Conservation (phyloP, 2,113 vertebrate species). For the Saiga tatarica region DNA sequence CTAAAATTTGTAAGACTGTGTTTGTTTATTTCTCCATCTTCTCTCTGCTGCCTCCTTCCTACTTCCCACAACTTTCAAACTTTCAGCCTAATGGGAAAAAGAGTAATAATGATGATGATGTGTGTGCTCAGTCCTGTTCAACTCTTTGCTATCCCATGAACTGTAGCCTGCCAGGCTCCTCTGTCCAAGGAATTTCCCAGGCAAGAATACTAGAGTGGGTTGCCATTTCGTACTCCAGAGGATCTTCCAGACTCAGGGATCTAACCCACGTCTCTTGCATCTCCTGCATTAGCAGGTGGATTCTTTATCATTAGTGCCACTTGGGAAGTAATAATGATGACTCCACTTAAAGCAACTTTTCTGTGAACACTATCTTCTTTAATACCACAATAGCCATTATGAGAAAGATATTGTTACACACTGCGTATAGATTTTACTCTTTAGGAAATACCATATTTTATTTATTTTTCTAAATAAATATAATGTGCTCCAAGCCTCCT, state of each 20-base stretch:
- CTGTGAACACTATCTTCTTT: neutral
- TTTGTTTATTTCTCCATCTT: constrained; percentile 10
- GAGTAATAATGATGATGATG: neutral
- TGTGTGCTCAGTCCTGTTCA: neutral
- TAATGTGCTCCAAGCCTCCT: constrained; percentile 8
- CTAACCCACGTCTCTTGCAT: neutral
- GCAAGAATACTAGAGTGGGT: neutral
- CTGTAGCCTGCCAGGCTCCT: neutral
- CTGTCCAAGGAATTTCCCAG: neutral
- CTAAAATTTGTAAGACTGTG: neutral
- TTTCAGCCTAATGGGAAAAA: neutral
- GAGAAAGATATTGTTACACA: neutral
- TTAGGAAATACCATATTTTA: neutral
- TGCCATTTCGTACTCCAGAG: neutral
- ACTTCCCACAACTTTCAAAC: neutral
- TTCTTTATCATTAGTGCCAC: neutral
- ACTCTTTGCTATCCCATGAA: neutral
- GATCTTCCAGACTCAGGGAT: neutral
- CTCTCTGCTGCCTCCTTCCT: neutral
- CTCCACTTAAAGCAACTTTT: neutral
- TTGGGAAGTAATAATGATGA: neutral
- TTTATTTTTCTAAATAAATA: constrained; percentile 6
- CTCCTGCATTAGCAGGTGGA: neutral
- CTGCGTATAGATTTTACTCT: neutral
- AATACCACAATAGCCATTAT: neutral